Evolutionary conservation across 2,797 vertebrate species (phyloP), one percentile per base, ranked within the genome.

Genomic region (Lagodon rhomboides): DNA sequence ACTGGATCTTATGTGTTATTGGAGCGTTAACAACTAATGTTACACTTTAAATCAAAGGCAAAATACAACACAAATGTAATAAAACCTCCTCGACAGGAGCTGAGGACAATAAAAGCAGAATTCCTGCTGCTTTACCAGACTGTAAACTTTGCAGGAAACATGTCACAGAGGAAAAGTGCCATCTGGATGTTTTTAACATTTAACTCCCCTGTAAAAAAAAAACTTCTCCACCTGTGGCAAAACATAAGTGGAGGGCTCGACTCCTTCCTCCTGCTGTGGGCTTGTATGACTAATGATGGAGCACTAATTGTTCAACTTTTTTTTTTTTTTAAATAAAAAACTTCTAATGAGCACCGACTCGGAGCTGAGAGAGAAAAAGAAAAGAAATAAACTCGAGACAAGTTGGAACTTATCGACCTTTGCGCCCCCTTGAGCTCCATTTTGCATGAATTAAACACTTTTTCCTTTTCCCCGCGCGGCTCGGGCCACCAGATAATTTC

Each of bases 391-490:
- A 85, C 64, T 83, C 68, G 75, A 82, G 71, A 87, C 56, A 77
- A 83, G 79, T 88, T 80, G 51, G 12, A 85, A 89, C 83, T 90
- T 85, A 91, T 93, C 87, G 91, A 93, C 89, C 89, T 89, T 67
- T 89, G 69, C 71, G 16, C 79, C 88, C 82, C 88, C 82, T 55
- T 46, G 54, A 89, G 91, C 89, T 86, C 23, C 71, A 5, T 27
- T 84, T 82, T 82, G 88, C 91, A 91, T 89, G 51, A 82, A 88
- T 89, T 79, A 87, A 84, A 60, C 43, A 41, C 80, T 66, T 47
- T 53, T 55, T 18, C 56, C 30, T 34, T 34, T 34, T 30, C 51
- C 66, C 63, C 50, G 50, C 54, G 72, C 73, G 30, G 54, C 75
- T 76, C 46, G 4, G 65, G 55, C 75, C 74, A 78, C 67, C 54